phyloP scores from a whole-genome alignment of 2,113 vertebrate species.

The Neofelis nebulosa region DNA sequence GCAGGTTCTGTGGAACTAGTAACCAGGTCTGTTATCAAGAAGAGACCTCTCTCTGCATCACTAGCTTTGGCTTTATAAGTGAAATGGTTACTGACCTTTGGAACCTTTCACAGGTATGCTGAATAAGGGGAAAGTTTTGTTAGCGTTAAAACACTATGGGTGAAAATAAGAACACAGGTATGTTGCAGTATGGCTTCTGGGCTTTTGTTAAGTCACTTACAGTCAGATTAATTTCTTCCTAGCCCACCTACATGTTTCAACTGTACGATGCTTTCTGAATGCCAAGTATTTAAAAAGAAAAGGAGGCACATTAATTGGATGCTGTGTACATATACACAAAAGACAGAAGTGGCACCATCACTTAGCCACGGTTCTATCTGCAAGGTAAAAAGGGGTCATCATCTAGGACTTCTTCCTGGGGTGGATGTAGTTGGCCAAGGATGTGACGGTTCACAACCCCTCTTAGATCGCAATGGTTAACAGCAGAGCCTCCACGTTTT shows the following conservation, averaged over 20 bases:
- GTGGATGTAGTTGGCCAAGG: not conserved
- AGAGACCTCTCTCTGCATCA: conserved; percentile 24
- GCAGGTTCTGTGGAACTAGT: not conserved
- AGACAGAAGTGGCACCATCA: not conserved
- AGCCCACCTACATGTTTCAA: not conserved
- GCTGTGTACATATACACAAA: not conserved
- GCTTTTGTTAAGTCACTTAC: not conserved
- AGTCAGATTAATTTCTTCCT: not conserved
- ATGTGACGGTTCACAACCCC: not conserved
- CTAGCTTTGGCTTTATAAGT: conserved; percentile 33
- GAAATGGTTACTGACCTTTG: not conserved
- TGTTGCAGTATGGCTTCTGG: not conserved
- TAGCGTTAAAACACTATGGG: not conserved
- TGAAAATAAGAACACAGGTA: not conserved
- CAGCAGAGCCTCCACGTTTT: not conserved
- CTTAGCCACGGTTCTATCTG: not conserved
- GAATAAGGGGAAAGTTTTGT: not conserved
- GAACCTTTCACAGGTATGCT: not conserved
- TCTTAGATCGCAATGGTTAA: not conserved
- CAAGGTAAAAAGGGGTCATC: not conserved
- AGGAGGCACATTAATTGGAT: not conserved
- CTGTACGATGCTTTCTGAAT: not conserved
- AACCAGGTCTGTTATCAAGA: not conserved
- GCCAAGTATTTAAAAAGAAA: not conserved
- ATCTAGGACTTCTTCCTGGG: not conserved